Evolutionary conservation across 2,113 vertebrate genomes (phyloP), one percentile per base, ranked within the genome.

Genomic region (Gambusia holbrooki): DNA sequence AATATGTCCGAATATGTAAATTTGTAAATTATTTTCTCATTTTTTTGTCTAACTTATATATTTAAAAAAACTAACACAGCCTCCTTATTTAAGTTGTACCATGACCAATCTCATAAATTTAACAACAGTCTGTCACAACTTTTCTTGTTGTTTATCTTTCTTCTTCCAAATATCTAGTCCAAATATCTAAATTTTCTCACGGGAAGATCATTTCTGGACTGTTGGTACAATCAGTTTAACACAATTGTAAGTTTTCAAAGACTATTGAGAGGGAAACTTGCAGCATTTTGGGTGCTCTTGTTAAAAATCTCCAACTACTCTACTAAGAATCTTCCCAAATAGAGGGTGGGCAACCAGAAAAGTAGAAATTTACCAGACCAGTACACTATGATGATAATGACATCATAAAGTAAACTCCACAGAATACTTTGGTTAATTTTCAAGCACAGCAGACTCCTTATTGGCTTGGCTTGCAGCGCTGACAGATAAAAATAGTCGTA

Each of bases 401-500:
- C 17, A 15, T 48, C 45, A 22, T 6, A 3, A 13, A 54, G 3
- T 6, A 13, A 32, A 19, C 4, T 15, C 28, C 51, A n/a, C 51
- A 58, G 51, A 58, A 9, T 58, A 58, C 17, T 3, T n/a, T n/a
- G 22, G 22, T 25, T 10, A 58, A 9, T 25, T 58, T 58, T 58
- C 17, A 58, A n/a, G 51, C 51, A n/a, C 51, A 58, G 10, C 51
- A 58, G 22, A n/a, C 51, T n/a, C 51, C 51, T n/a, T 58, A 58
- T n/a, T 58, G 25, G 22, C 25, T 58, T 58, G 51, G 51, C 51
- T 58, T 58, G 25, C 19, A n/a, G 51, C 9, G 10, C 25, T 58
- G 25, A 10, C 7, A 22, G 51, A n/a, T n/a, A 58, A 58, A 60
- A 89, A 66, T 71, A 32, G 25, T 14, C 35, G 14, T 29, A 13